Evolutionary conservation across 2,113 vertebrate genomes (phyloP).

Genomic region (Atherinomorus stipes): DNA sequence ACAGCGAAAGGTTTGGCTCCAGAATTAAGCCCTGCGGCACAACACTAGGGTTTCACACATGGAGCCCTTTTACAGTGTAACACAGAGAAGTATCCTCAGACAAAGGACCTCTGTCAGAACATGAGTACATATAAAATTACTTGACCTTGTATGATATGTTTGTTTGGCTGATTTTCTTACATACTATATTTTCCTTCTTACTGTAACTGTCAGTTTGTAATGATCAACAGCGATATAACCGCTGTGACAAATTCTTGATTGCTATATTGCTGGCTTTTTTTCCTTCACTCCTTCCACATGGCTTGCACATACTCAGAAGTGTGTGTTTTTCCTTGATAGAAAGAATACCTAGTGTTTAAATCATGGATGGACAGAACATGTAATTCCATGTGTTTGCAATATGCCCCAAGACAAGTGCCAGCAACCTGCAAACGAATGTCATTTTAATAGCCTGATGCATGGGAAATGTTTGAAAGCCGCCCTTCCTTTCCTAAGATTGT

Average conservation of each 20-base stretch:
- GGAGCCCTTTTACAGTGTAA: conserved; percentile 24
- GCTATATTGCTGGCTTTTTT: conserved; percentile 26
- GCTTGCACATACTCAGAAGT: conserved; percentile 57
- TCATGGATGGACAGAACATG: conserved; percentile 72
- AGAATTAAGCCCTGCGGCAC: conserved; percentile 19
- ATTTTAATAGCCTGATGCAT: conserved; percentile 81
- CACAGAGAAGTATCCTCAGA: conserved; percentile 20
- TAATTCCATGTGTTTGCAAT: conserved; percentile 83
- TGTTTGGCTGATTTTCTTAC: conserved; percentile 28
- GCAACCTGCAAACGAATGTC: conserved; percentile 79
- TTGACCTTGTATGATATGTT: conserved; percentile 11
- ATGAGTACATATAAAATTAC: conserved; percentile 26
- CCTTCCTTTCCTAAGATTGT: conserved; percentile 75
- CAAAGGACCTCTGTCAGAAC: conserved; percentile 32
- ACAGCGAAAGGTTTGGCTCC: conserved; percentile 14
- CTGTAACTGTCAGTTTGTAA: conserved; percentile 38
- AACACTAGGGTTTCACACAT: conserved; percentile 36
- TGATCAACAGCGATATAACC: conserved; percentile 48
- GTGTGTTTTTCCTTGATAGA: conserved; percentile 58
- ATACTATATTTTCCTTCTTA: conserved; percentile 8
- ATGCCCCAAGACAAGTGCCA: conserved; percentile 79
- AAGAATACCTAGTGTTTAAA: conserved; percentile 80
- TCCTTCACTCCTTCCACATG: conserved; percentile 69
- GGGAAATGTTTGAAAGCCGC: conserved; percentile 79
- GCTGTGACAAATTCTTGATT: conserved; percentile 61